These are phyloP conservation scores for Thymelicus lineola DNA, from an alignment of 2,888 invertebrate species.

Conservation along the genomic window DNA sequence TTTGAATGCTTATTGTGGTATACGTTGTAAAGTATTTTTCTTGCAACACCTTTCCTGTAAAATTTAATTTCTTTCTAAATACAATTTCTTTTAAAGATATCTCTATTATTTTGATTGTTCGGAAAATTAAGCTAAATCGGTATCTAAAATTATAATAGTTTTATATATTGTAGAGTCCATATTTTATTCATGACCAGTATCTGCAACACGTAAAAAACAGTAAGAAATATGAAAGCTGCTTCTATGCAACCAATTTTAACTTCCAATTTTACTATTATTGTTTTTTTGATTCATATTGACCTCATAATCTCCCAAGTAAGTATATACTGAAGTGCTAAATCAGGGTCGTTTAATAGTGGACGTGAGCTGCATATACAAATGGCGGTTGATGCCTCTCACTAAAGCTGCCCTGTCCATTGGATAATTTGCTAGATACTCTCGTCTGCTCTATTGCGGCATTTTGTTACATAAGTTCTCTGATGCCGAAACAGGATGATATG, in stretches of 20 bases:
- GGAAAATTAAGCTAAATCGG: not conserved
- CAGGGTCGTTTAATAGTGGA: not conserved
- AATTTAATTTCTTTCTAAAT: no score
- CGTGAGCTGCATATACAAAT: conserved; percentile 13
- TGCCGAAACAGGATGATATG: not conserved
- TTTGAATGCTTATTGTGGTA: no score
- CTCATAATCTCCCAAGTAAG: not conserved
- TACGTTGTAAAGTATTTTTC: no score
- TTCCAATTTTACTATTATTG: no score
- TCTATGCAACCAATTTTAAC: no score
- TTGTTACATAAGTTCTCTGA: conserved; percentile 11
- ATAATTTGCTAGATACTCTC: conserved; percentile 9
- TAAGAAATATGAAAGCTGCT: no score
- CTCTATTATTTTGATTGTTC: not conserved
- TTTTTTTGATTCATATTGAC: not conserved
- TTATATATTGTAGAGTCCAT: no score
- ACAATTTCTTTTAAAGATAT: not conserved
- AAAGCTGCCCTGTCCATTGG: conserved; percentile 13
- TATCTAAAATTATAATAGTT: not conserved
- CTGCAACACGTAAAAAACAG: no score
- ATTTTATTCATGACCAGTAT: no score
- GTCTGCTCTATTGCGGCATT: conserved; percentile 20
- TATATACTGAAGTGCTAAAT: not conserved
- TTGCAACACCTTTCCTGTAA: no score
- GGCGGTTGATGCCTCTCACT: not conserved